phyloP scores from a whole-genome alignment of 2,888 invertebrate genomes.

The Bellardia bayeri region DNA sequence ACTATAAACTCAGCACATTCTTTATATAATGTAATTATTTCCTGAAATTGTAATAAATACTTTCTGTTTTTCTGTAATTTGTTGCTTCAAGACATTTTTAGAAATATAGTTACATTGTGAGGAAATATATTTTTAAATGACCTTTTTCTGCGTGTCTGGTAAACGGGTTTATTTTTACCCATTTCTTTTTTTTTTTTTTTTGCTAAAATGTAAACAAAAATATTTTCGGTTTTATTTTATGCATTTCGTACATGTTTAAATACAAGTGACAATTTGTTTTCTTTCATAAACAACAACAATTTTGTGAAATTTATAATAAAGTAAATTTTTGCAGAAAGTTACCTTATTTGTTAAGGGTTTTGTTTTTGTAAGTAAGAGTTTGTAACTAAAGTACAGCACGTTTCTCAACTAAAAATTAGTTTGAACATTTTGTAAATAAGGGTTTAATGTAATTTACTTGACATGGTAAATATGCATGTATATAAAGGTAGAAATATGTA shows the following conservation, averaged over 20 bases:
- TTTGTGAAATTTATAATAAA: slow-evolving; percentile 1
- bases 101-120: too few relatives aligned
- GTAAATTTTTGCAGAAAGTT: neutral
- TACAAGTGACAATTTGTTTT: slow-evolving; percentile 11
- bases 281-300: neutral
- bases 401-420: neutral
- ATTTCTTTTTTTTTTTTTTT: too few relatives aligned
- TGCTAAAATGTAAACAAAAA: too few relatives aligned
- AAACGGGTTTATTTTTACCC: too few relatives aligned
- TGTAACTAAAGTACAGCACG: neutral
- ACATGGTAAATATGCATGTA: neutral
- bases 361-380: too few relatives aligned
- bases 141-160: too few relatives aligned
- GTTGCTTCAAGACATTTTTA: too few relatives aligned
- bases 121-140: too few relatives aligned
- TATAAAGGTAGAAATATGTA: neutral
- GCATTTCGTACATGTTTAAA: slow-evolving; percentile 32
- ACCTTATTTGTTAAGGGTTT: too few relatives aligned
- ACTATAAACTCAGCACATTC: too few relatives aligned
- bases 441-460: slow-evolving; percentile 10
- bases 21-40: neutral
- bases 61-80: too few relatives aligned
- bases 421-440: slow-evolving; percentile 10
- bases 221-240: slow-evolving; percentile 22
- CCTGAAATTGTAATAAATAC: too few relatives aligned